Conservation (phyloP, 2,113 vertebrate genomes). For the Orycteropus afer region DNA sequence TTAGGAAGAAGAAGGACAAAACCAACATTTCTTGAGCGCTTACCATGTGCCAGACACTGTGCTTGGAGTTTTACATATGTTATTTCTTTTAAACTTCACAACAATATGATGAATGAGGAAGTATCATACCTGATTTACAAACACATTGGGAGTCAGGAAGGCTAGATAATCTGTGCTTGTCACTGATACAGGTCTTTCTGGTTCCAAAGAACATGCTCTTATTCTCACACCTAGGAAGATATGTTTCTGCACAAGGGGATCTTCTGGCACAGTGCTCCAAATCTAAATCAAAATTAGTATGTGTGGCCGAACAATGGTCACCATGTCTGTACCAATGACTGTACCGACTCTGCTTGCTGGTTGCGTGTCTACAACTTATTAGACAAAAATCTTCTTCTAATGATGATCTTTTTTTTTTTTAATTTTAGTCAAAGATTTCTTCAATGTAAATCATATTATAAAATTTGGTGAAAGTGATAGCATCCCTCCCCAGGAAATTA, state of each 20-base stretch:
- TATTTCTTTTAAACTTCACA: neutral
- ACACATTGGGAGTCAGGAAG: neutral
- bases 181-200: neutral
- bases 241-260: neutral
- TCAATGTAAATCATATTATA: neutral
- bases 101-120: neutral
- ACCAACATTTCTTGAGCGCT: neutral
- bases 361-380: neutral
- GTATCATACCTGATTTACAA: neutral
- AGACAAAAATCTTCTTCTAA: neutral
- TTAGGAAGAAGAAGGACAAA: neutral
- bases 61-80: neutral
- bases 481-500: neutral
- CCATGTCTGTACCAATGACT: fast-evolving
- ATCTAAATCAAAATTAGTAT: neutral
- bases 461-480: neutral
- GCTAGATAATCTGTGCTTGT: neutral
- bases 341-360: neutral
- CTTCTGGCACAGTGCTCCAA: neutral
- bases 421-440: neutral
- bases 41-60: neutral
- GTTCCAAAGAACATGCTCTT: neutral
- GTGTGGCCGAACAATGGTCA: neutral
- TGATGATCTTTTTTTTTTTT: neutral
- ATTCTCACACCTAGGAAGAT: neutral